Conservation (phyloP, 2,797 vertebrate genomes). For the Lateolabrax maculatus region DNA sequence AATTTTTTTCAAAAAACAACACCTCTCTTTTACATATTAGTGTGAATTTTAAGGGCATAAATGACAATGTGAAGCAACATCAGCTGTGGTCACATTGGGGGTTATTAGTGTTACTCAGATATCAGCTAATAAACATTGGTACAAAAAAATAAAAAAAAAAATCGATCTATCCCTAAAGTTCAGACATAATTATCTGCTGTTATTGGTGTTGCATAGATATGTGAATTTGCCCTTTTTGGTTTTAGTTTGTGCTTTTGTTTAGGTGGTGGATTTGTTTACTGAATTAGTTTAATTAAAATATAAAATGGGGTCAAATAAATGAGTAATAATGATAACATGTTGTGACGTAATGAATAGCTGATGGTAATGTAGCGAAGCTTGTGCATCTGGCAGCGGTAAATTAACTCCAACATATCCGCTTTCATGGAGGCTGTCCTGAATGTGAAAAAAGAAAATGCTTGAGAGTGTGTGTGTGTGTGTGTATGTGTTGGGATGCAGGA, state of each 20-base stretch:
- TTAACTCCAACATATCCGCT: conserved; percentile 45
- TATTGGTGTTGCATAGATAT: not conserved
- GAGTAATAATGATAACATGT: not conserved
- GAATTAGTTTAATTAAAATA: not conserved
- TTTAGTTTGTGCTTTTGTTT: not conserved
- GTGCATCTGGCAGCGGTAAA: conserved; percentile 53
- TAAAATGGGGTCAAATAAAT: conserved; percentile 5
- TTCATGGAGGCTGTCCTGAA: conserved; percentile 24
- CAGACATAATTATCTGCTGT: not conserved
- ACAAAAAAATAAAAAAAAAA: too few relatives aligned
- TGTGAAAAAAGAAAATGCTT: not conserved
- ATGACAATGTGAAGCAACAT: not conserved
- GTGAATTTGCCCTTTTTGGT: not conserved
- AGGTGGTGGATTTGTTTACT: not conserved
- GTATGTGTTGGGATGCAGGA: conserved; percentile 23
- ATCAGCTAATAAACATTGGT: not conserved
- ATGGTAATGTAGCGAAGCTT: not conserved
- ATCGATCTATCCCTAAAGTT: not conserved
- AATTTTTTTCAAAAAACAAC: too few relatives aligned
- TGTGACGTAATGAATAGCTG: not conserved
- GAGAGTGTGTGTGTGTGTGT: not conserved
- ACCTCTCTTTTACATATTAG: not conserved
- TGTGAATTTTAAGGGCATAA: not conserved
- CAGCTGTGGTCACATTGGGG: not conserved
- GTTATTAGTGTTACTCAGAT: not conserved